These are phyloP conservation scores for Ophion obscuratus DNA, from an alignment of 2,888 invertebrate genomes.

Conservation along the genomic window DNA sequence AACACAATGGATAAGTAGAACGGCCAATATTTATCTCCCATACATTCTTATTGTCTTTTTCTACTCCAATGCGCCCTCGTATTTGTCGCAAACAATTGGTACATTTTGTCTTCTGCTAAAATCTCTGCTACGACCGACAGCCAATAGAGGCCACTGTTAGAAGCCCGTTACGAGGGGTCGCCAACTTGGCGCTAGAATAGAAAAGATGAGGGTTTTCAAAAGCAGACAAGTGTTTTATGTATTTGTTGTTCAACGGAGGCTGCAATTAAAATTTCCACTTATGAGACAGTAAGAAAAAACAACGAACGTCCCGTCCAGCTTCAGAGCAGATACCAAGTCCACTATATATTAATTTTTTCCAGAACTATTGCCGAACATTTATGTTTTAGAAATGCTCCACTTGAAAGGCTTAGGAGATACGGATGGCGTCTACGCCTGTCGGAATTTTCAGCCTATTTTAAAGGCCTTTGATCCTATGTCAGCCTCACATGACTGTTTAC, in stretches of 20 bases:
- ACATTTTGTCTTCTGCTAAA: not conserved
- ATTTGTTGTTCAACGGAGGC: not conserved
- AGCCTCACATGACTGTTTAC: too few species aligned
- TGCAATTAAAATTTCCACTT: not conserved
- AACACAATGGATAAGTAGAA: slow-evolving; percentile 3
- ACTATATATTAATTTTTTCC: not conserved
- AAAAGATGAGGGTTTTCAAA: not conserved
- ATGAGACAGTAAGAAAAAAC: too few species aligned
- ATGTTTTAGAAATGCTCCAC: too few species aligned
- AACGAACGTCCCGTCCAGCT: not conserved
- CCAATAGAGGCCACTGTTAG: not conserved
- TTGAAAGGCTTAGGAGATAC: too few species aligned
- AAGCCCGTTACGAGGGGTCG: not conserved
- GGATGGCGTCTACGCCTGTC: too few species aligned
- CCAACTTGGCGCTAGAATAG: not conserved
- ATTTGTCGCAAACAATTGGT: not conserved
- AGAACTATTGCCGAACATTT: too few species aligned
- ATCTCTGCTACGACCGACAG: not conserved
- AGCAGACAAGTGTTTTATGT: not conserved
- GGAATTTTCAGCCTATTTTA: too few species aligned
- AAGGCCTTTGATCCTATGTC: too few species aligned
- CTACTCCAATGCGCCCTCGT: not conserved
- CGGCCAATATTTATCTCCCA: not conserved
- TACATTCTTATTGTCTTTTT: not conserved
- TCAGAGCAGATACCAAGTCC: not conserved